phyloP scores from a whole-genome alignment of 1,140 invertebrate genomes.

The Trichonephila clavipes region DNA sequence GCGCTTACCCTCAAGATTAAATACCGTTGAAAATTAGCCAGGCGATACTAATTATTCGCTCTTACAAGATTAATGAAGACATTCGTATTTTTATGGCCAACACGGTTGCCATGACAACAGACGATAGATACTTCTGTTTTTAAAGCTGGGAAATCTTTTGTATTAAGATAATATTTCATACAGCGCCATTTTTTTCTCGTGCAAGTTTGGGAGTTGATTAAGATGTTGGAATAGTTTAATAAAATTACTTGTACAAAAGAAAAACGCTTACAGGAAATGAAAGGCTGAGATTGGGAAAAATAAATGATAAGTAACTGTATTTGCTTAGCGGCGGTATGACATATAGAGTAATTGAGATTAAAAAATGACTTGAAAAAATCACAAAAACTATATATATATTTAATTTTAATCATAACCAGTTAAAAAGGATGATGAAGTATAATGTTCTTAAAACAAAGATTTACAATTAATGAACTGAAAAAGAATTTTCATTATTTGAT shows the following conservation, averaged over 20 bases:
- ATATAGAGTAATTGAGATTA: background rate
- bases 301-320: background rate
- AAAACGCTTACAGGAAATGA: background rate
- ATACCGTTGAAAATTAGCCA: conserved; percentile 70
- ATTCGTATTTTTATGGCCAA: conserved; percentile 48
- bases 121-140: conserved; percentile 37
- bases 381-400: background rate
- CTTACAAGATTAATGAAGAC: conserved; percentile 62
- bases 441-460: background rate
- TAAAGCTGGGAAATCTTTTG: conserved; percentile 29
- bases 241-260: background rate
- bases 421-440: background rate
- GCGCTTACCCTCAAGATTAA: conserved; percentile 60
- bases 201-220: background rate
- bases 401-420: background rate
- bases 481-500: no score
- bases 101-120: conserved; percentile 19
- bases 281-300: no score
- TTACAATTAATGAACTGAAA: no score
- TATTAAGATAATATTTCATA: conserved; percentile 23
- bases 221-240: background rate
- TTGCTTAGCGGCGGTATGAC: background rate
- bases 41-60: conserved; percentile 67
- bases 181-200: background rate
- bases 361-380: background rate